These are phyloP conservation scores for Beroe ovata DNA, from an alignment of 37 sponge, comb jelly and placozoan species.

Conservation along the genomic window DNA sequence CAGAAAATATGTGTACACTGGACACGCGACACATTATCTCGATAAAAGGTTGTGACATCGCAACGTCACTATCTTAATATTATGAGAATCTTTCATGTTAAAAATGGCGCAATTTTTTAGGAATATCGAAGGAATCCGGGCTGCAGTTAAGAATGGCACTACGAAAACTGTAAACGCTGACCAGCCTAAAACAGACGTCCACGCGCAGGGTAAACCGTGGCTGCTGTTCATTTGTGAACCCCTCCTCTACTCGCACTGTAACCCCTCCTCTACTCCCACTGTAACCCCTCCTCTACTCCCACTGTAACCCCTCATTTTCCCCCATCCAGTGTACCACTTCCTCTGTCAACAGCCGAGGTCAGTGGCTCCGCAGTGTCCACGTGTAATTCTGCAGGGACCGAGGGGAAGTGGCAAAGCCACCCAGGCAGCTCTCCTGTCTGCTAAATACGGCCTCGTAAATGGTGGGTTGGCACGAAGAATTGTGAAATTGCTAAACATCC, in stretches of 20 bases:
- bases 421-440: conserved; percentile 79
- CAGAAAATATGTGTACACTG: too few relatives aligned
- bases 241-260: background rate
- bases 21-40: too few relatives aligned
- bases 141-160: background rate
- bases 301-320: too few relatives aligned
- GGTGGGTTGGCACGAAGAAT: too few relatives aligned
- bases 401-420: conserved; percentile 86
- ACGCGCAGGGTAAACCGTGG: conserved; percentile 73
- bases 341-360: conserved; percentile 70
- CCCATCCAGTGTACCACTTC: conserved; percentile 67
- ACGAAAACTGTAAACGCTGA: conserved; percentile 73
- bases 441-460: conserved; percentile 81
- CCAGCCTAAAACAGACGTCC: conserved; percentile 84
- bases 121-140: conserved; percentile 69
- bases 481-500: too few relatives aligned
- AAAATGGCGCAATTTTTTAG: too few relatives aligned
- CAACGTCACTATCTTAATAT: too few relatives aligned
- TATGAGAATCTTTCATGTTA: too few relatives aligned
- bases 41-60: too few relatives aligned
- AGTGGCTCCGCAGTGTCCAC: conserved; percentile 81
- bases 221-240: background rate
- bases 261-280: background rate
- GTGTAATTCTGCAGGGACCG: conserved; percentile 87
- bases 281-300: background rate